Evolutionary conservation across 2,888 invertebrate genomes (phyloP).

Genomic region (Physocephala rufipes): DNA sequence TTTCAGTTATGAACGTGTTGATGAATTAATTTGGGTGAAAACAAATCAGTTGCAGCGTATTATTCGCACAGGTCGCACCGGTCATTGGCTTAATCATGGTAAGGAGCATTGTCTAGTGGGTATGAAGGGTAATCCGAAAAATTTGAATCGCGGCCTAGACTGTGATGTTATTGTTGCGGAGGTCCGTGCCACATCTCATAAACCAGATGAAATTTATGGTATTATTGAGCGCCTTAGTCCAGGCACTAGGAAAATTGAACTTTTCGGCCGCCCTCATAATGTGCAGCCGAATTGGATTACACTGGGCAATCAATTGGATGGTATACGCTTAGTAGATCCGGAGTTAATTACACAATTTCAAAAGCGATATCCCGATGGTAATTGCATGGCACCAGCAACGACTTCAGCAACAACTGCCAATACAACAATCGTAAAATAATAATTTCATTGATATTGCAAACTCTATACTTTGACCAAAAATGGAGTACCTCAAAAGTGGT

Average conservation of each 20-base stretch:
- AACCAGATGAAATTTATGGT: constrained; percentile 98
- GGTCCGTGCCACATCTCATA: constrained; percentile 96
- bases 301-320: constrained; percentile 95
- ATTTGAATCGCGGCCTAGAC: constrained; percentile 91
- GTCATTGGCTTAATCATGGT: constrained; percentile 98
- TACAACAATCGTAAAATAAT: constrained; percentile 35
- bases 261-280: constrained; percentile 97
- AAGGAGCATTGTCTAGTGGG: constrained; percentile 97
- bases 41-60: constrained; percentile 97
- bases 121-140: constrained; percentile 93
- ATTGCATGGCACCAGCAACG: constrained; percentile 64
- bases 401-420: constrained; percentile 20
- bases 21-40: constrained; percentile 99
- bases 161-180: constrained; percentile 99
- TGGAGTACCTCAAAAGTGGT: too few species aligned
- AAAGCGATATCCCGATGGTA: constrained; percentile 92
- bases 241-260: constrained; percentile 95
- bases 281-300: constrained; percentile 99
- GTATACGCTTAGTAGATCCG: constrained; percentile 91
- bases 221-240: constrained; percentile 97
- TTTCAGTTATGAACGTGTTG: constrained; percentile 83
- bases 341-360: constrained; percentile 89
- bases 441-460: too few species aligned
- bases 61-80: constrained; percentile 95
- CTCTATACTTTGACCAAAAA: too few species aligned